Base-by-base conservation (phyloP, 2,888 invertebrate species). In the Eristalis pertinax region DNA sequence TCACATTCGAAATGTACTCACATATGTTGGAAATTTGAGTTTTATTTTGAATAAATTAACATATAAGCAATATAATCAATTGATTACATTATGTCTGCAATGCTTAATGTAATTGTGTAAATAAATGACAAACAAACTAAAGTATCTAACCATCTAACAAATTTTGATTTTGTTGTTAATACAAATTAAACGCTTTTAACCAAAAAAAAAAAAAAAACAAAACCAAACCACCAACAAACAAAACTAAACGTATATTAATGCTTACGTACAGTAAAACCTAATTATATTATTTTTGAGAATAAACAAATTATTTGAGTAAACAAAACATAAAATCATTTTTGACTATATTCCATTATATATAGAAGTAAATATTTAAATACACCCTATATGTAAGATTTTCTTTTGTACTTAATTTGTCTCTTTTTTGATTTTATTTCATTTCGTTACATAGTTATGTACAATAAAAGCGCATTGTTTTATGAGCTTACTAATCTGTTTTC, bases 1-100 rank as follows among this genome's bases (percentile, higher is more conserved):
- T 89, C 88, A 88, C 88, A 89, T 89, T 83, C 81, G 88, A 84
- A 84, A 77, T 74, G 68, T 81, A 78, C 63, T 72, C n/a, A n/a
- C n/a, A n/a, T 68, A 62, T 73, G 19, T 81, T 62, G 58, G 24
- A 76, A 56, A 70, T 62, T 76, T 84, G 13, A 74, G 22, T 69
- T 88, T 70, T 73, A 11, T 26, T 77, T 74, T 32, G 10, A 63
- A 29, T 60, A 38, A 38, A 38, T 38, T 64, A 56, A 50, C 56
- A 58, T 62, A 67, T 38, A 69, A 84, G 74, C 80, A 72, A 75
- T 32, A 83, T 41, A 79, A 85, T 78, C 70, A 24, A 76, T 65
- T 56, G 50, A 69, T 73, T 74, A 74, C 83, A 86, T 77, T 74
- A 65, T 63, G 65, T 35, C 72, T 72, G 65, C 74, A 29, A 8